phyloP scores from a whole-genome alignment of 2,888 invertebrate species.

The Smittia aterrima region DNA sequence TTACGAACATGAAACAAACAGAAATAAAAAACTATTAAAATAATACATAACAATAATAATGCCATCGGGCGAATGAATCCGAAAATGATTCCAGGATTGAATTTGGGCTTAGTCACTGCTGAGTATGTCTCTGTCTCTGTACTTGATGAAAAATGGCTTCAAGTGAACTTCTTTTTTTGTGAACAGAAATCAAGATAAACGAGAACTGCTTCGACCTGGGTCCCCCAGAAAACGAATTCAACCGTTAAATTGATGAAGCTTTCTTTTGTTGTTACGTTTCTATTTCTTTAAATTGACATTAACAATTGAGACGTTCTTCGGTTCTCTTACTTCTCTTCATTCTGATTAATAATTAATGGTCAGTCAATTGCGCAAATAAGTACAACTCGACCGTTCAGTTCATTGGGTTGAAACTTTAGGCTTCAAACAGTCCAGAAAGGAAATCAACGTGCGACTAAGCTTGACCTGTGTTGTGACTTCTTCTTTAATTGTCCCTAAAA shows the following conservation, averaged over 20 bases:
- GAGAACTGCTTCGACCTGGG: background rate
- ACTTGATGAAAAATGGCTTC: background rate
- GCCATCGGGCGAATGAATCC: background rate
- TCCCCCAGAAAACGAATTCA: slow-evolving; percentile 1
- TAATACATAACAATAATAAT: slow-evolving; percentile 2
- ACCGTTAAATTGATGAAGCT: background rate
- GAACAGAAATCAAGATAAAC: no score
- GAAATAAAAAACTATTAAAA: background rate
- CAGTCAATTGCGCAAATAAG: background rate
- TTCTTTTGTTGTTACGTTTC: slow-evolving; percentile 2
- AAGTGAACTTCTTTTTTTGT: no score
- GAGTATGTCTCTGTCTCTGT: background rate
- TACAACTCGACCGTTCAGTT: background rate
- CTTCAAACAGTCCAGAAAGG: no score
- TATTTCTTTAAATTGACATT: background rate
- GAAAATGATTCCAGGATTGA: background rate
- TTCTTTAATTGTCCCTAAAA: no score
- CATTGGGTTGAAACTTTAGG: background rate
- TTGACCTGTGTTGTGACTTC: no score
- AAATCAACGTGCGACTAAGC: no score
- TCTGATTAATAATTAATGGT: background rate
- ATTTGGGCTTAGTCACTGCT: background rate
- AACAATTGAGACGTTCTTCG: background rate
- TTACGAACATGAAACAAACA: no score
- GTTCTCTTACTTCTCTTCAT: background rate